Percentiles rank a stretch among this genome's conserved stretches.
Conservation (phyloP, 2,888 invertebrate genomes). For the Scelioninae gen. 2 region DNA sequence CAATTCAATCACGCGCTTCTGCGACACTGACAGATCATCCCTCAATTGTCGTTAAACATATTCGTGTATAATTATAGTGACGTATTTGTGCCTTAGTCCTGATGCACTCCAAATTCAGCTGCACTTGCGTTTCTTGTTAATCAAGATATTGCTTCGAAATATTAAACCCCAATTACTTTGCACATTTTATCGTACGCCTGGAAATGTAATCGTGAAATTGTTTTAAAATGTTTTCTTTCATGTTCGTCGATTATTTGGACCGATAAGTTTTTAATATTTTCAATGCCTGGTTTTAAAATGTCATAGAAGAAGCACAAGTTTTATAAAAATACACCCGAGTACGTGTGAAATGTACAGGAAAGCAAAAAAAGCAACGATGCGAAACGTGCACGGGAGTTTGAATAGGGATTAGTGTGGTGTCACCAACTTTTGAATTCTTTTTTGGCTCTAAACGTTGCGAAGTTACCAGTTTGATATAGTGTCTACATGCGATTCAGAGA, state of each 20-base stretch:
- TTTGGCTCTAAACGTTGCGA: conserved; percentile 38
- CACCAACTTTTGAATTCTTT: conserved; percentile 47
- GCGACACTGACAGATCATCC: conserved; percentile 52
- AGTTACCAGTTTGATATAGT: conserved; percentile 40
- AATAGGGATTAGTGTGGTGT: conserved; percentile 43
- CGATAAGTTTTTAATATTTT: conserved; percentile 6
- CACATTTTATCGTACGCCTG: too few species aligned
- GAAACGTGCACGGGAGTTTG: conserved; percentile 40
- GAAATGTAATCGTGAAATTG: background rate
- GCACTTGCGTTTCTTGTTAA: too few species aligned
- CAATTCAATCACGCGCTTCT: conserved; percentile 50
- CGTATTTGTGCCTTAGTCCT: conserved; percentile 22
- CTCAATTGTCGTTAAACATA: conserved; percentile 52
- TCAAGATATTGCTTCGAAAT: too few species aligned
- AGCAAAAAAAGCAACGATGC: conserved; percentile 23
- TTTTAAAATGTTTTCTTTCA: background rate
- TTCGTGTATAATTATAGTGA: conserved; percentile 47
- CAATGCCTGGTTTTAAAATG: conserved; percentile 3
- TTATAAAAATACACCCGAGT: conserved; percentile 3
- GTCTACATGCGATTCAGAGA: conserved; percentile 25
- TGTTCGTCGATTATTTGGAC: background rate
- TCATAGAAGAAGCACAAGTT: conserved; percentile 5
- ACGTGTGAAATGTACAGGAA: conserved; percentile 18
- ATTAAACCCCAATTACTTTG: too few species aligned
- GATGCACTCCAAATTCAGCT: conserved; percentile 30